These are phyloP conservation scores for Dicentrarchus labrax DNA, from an alignment of 2,113 vertebrate genomes.

Conservation along the genomic window DNA sequence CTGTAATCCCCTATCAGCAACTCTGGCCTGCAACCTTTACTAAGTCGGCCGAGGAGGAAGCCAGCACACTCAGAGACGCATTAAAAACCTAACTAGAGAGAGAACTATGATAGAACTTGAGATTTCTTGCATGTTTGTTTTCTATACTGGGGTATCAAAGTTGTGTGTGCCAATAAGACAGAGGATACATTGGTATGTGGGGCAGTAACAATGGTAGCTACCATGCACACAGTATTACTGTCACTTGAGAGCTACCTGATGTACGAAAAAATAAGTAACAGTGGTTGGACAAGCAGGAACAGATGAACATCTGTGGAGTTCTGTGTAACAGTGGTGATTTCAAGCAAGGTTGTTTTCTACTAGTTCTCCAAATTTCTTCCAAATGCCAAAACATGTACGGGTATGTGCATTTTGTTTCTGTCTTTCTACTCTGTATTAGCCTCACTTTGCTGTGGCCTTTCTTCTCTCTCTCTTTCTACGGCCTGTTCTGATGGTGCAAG, in stretches of 20 bases:
- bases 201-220: conserved; percentile 69
- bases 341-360: conserved; percentile 8
- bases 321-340: conserved; percentile 21
- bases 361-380: conserved; percentile 55
- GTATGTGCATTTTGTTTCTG: conserved; percentile 49
- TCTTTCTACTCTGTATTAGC: conserved; percentile 42
- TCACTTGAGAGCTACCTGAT: conserved; percentile 53
- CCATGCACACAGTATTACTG: conserved; percentile 43
- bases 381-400: conserved; percentile 59
- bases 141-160: conserved; percentile 23
- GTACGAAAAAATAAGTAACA: conserved; percentile 35
- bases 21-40: conserved; percentile 35
- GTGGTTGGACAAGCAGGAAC: background rate
- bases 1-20: conserved; percentile 62
- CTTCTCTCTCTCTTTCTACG: conserved; percentile 57
- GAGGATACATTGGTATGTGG: conserved; percentile 68
- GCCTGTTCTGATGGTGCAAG: conserved; percentile 72
- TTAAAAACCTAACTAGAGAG: conserved; percentile 9
- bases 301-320: conserved; percentile 24
- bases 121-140: conserved; percentile 21
- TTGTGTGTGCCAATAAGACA: conserved; percentile 43
- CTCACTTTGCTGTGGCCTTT: conserved; percentile 74
- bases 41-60: conserved; percentile 33
- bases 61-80: conserved; percentile 14
- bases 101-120: conserved; percentile 17